Evolutionary conservation across 2,888 invertebrate species (phyloP).

Genomic region (Bellardia bayeri): DNA sequence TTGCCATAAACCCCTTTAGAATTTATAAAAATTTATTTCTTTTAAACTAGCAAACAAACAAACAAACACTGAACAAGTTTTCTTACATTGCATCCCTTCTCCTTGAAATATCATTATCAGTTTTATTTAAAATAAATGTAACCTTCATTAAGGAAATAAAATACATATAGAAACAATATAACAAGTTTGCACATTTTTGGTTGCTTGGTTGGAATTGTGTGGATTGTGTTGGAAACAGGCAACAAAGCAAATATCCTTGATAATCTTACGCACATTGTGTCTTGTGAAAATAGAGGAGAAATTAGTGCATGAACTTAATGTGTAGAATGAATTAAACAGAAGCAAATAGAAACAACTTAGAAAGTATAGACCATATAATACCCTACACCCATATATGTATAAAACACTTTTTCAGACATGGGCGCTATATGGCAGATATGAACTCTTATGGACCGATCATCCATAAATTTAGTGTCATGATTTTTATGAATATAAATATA

Average conservation of each 20-base stretch:
- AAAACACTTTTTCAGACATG: no score
- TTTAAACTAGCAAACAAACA: not conserved
- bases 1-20: constrained; percentile 5
- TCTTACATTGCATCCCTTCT: not conserved
- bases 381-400: no score
- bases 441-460: no score
- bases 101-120: constrained; percentile 11
- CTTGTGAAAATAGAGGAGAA: not conserved
- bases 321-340: not conserved
- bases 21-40: constrained; percentile 5
- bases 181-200: not conserved
- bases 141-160: constrained; percentile 22
- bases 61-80: not conserved
- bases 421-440: no score
- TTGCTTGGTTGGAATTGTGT: not conserved
- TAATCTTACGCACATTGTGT: constrained; percentile 2
- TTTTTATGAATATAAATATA: no score
- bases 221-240: not conserved
- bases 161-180: not conserved
- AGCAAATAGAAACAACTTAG: not conserved
- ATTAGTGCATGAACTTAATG: not conserved
- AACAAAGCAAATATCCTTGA: constrained; percentile 1
- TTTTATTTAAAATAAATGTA: constrained; percentile 1
- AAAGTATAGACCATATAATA: no score
- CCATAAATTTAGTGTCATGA: no score